Evolutionary conservation across 1,140 invertebrate species (phyloP).

Genomic region (Eciton burchellii): DNA sequence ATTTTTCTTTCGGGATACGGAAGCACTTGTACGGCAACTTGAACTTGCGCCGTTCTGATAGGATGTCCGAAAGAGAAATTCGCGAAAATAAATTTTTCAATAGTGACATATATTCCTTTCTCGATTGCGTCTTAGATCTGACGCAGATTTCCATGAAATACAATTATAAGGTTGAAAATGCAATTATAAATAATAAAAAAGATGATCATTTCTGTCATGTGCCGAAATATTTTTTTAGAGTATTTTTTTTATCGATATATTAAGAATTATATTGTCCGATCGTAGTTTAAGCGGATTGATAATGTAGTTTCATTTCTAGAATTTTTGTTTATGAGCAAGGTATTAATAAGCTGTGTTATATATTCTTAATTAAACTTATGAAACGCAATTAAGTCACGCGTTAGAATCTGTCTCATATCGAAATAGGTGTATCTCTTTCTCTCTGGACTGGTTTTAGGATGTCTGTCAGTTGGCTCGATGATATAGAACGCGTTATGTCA

Average conservation of each 20-base stretch:
- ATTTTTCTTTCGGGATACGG: slow-evolving; percentile 12
- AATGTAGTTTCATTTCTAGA: not conserved
- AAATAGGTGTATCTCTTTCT: slow-evolving; percentile 3
- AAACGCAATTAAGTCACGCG: not conserved
- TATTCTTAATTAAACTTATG: not conserved
- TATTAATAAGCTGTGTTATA: not conserved
- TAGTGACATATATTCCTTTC: not conserved
- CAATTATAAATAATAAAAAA: not conserved
- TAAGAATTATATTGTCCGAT: not conserved
- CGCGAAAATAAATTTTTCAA: not conserved
- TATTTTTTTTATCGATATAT: not conserved
- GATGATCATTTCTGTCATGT: not conserved
- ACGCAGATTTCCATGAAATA: no score
- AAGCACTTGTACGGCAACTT: slow-evolving; percentile 13
- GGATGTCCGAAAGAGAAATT: not conserved
- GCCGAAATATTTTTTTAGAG: not conserved
- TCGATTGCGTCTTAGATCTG: not conserved
- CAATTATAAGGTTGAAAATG: not conserved
- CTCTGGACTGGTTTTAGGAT: slow-evolving; percentile 8
- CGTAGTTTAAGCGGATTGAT: not conserved
- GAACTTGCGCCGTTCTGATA: slow-evolving; percentile 4
- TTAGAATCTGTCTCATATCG: slow-evolving; percentile 14
- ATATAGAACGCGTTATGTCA: slow-evolving; percentile 24
- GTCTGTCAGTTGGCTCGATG: slow-evolving; percentile 5
- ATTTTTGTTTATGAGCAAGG: not conserved